Percentiles rank a stretch among this genome's conserved stretches.
These are phyloP conservation scores for Salvelinus sp. DNA, from an alignment of 2,113 vertebrate species.

Conservation along the genomic window DNA sequence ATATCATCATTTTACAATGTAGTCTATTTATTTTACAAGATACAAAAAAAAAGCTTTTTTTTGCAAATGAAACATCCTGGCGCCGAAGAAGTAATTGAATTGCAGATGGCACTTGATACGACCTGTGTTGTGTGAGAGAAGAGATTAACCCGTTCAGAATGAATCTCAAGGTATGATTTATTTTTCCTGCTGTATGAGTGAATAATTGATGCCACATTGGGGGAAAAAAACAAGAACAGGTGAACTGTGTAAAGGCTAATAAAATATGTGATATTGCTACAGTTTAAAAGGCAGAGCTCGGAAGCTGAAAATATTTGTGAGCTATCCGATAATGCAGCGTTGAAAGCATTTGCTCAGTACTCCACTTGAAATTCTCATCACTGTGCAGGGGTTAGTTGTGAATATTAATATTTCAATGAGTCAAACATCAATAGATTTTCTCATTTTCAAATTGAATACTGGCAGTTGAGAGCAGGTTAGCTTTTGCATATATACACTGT, in stretches of 20 bases:
- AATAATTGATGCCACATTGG: constrained; percentile 21
- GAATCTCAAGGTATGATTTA: constrained; percentile 11
- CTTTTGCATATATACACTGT: neutral
- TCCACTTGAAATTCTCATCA: constrained; percentile 16
- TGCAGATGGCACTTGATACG: constrained; percentile 2
- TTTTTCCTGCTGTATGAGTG: constrained; percentile 27
- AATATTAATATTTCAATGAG: constrained; percentile 22
- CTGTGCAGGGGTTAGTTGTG: neutral
- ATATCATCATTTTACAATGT: neutral
- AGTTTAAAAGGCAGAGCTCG: neutral
- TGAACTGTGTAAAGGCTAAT: constrained; percentile 11
- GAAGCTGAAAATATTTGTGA: constrained; percentile 4
- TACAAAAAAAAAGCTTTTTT: constrained; percentile 12
- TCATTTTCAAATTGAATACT: constrained; percentile 9
- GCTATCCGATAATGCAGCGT: constrained; percentile 1
- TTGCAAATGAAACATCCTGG: constrained; percentile 14
- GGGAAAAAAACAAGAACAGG: constrained; percentile 1
- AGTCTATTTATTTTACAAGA: neutral
- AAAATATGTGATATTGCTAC: constrained; percentile 19
- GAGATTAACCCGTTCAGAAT: neutral
- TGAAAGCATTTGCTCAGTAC: constrained; percentile 18
- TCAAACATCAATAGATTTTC: constrained; percentile 16
- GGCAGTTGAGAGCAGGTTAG: neutral
- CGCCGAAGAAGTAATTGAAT: neutral
- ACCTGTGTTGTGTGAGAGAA: neutral